These are phyloP conservation scores for Pipra filicauda DNA, from an alignment of 2,113 vertebrate genomes.

Conservation along the genomic window DNA sequence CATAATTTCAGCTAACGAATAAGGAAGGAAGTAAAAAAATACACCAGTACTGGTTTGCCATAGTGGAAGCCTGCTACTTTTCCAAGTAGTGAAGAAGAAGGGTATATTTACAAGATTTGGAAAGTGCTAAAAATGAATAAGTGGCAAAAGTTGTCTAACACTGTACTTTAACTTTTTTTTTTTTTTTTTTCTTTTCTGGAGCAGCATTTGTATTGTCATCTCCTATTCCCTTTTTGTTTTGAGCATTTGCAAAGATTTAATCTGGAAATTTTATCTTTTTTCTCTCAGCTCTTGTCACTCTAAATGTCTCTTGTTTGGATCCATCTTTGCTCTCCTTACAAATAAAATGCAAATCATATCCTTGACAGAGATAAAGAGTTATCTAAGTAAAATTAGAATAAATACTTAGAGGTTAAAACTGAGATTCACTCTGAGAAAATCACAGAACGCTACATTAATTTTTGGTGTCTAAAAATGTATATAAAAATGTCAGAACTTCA, in stretches of 20 bases:
- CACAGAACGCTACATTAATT: slow-evolving; percentile 2
- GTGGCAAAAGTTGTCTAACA: neutral
- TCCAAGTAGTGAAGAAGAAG: neutral
- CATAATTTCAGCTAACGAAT: neutral
- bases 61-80: slow-evolving; percentile 8
- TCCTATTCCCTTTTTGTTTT: slow-evolving; percentile 35
- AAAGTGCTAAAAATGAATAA: neutral
- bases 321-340: slow-evolving; percentile 54
- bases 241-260: slow-evolving; percentile 56
- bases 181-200: neutral
- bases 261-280: slow-evolving; percentile 51
- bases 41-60: neutral
- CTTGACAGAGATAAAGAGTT: slow-evolving; percentile 50
- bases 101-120: neutral
- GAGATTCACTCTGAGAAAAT: slow-evolving; percentile 41
- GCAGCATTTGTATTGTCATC: slow-evolving; percentile 3
- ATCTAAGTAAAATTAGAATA: slow-evolving; percentile 58
- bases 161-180: neutral
- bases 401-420: slow-evolving; percentile 63
- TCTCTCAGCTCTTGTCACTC: slow-evolving; percentile 38
- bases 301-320: slow-evolving; percentile 19
- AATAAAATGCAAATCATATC: slow-evolving; percentile 70
- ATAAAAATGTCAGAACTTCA: neutral
- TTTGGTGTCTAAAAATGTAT: slow-evolving; percentile 4
- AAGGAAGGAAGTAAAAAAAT: neutral